These are phyloP conservation scores for Pheosia tremula DNA, from an alignment of 2,888 invertebrate species.

Conservation along the genomic window DNA sequence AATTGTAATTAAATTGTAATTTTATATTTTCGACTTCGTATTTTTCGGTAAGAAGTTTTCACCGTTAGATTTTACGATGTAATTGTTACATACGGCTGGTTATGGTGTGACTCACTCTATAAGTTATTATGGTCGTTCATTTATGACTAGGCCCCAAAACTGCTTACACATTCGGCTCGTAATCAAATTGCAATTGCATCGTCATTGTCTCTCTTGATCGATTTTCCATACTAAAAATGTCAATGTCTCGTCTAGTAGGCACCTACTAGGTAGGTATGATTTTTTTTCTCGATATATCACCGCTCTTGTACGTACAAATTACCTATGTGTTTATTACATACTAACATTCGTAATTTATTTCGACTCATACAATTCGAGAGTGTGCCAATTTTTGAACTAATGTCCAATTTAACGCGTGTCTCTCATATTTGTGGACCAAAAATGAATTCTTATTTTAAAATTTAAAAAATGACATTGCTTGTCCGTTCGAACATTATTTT, in stretches of 20 bases:
- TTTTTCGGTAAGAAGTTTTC: slow-evolving; percentile 34
- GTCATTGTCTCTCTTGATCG: no score
- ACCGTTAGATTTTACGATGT: slow-evolving; percentile 42
- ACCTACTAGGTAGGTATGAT: background rate
- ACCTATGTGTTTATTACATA: slow-evolving; percentile 23
- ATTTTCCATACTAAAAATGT: no score
- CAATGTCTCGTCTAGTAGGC: no score
- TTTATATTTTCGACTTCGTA: slow-evolving; percentile 33
- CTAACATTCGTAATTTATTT: slow-evolving; percentile 24
- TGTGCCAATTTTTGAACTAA: slow-evolving; percentile 32
- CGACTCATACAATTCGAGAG: slow-evolving; percentile 32
- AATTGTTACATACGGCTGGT: slow-evolving; percentile 25
- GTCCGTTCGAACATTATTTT: slow-evolving; percentile 1
- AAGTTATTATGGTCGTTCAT: background rate
- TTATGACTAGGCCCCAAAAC: no score
- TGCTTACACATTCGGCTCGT: no score
- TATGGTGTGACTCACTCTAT: slow-evolving; percentile 2
- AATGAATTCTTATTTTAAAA: slow-evolving; percentile 11
- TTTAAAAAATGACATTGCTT: slow-evolving; percentile 8
- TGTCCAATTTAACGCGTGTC: slow-evolving; percentile 9
- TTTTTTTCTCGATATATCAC: slow-evolving; percentile 12
- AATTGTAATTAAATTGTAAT: slow-evolving; percentile 57
- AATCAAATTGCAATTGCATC: no score
- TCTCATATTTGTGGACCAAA: slow-evolving; percentile 4
- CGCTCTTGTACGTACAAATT: slow-evolving; percentile 35